These are phyloP conservation scores for Heliconius melpomene DNA, from an alignment of 1,140 invertebrate species.

Conservation along the genomic window DNA sequence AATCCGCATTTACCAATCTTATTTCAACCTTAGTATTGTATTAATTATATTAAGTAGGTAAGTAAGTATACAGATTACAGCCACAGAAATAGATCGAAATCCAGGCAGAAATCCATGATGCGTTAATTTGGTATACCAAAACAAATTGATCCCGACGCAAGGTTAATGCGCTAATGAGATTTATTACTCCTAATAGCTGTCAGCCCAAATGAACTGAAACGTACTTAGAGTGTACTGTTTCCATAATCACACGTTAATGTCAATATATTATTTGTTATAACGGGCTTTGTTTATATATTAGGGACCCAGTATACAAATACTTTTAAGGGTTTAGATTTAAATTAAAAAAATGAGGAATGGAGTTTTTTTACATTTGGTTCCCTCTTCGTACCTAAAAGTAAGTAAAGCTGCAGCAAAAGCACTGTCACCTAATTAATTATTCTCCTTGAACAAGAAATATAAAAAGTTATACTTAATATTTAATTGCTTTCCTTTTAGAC, in stretches of 20 bases:
- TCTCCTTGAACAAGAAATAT: neutral
- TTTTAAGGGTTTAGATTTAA: too few species aligned
- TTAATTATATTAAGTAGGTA: neutral
- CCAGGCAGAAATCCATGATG: conserved; percentile 27
- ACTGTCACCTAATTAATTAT: too few species aligned
- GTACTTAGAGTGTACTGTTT: conserved; percentile 20
- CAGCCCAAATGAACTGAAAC: conserved; percentile 34
- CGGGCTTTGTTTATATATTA: too few species aligned
- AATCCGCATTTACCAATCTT: neutral
- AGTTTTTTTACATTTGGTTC: too few species aligned
- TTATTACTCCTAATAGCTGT: conserved; percentile 36
- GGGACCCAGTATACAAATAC: too few species aligned
- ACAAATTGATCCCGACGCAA: conserved; percentile 33
- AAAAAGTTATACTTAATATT: neutral
- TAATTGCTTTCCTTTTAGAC: neutral
- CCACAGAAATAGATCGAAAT: conserved; percentile 13
- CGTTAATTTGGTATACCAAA: conserved; percentile 26
- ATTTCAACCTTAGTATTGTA: neutral
- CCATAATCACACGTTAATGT: conserved; percentile 1
- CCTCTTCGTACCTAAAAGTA: too few species aligned
- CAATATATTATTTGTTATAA: neutral
- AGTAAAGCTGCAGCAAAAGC: too few species aligned
- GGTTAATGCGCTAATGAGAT: conserved; percentile 41
- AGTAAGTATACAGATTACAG: neutral
- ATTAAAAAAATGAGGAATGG: too few species aligned